A percentile compares a stretch with the other conserved stretches of the same genome.
Evolutionary conservation across 2,888 invertebrate genomes (phyloP).

Genomic region (Syrphus vitripennis): DNA sequence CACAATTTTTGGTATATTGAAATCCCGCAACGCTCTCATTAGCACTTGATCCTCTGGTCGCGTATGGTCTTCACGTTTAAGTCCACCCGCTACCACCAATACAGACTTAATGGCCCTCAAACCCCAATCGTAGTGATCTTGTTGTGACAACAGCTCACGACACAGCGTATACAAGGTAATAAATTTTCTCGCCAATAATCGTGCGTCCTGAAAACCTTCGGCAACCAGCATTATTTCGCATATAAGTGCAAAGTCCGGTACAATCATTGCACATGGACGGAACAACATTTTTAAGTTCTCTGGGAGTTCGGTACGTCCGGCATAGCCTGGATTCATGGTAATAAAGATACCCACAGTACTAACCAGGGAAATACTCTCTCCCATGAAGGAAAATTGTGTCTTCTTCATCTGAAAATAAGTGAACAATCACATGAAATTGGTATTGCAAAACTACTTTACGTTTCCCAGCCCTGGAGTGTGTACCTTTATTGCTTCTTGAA

Average conservation of each 20-base stretch:
- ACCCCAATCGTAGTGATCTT: constrained; percentile 99
- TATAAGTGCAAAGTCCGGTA: constrained; percentile 97
- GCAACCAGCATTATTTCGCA: constrained; percentile 99
- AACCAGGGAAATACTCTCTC: constrained; percentile 89
- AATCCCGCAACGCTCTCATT: constrained; percentile 96
- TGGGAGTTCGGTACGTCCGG: constrained; percentile 93
- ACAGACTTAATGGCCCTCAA: constrained; percentile 97
- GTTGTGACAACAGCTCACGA: constrained; percentile 94
- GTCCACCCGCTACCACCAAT: constrained; percentile 95
- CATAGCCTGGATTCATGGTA: constrained; percentile 98
- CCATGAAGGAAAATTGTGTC: constrained; percentile 91
- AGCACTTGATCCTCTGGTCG: constrained; percentile 96
- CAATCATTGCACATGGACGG: constrained; percentile 98
- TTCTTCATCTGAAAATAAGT: constrained; percentile 83
- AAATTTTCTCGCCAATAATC: constrained; percentile 95
- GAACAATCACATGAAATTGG: constrained; percentile 61
- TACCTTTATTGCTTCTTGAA: constrained; percentile 93
- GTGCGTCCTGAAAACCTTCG: constrained; percentile 97
- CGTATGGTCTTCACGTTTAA: constrained; percentile 90
- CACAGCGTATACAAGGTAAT: constrained; percentile 96
- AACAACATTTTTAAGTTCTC: constrained; percentile 86
- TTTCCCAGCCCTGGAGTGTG: constrained; percentile 45
- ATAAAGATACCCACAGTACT: constrained; percentile 95
- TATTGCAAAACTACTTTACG: constrained; percentile 76
- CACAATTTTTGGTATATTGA: constrained; percentile 96